phyloP scores from a whole-genome alignment of 2,888 invertebrate species.

The Horisme vitalbata region DNA sequence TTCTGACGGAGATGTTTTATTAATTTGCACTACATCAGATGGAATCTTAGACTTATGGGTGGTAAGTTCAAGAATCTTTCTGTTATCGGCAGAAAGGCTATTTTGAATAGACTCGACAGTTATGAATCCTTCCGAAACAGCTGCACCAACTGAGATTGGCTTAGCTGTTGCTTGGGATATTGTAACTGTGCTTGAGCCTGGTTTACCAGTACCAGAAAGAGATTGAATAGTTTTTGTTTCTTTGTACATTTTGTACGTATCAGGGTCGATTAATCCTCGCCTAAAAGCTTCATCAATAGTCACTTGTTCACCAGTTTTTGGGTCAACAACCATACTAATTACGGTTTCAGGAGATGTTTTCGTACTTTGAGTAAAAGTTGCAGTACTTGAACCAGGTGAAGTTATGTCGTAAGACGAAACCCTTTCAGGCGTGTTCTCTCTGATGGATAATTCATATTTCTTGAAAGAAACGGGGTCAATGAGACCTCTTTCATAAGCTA shows the following conservation, averaged over 20 bases:
- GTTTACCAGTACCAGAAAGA: conserved; percentile 28
- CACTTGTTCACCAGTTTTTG: conserved; percentile 88
- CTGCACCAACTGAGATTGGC: conserved; percentile 83
- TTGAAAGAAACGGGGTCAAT: conserved; percentile 75
- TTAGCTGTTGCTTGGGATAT: conserved; percentile 57
- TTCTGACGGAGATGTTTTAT: conserved; percentile 79
- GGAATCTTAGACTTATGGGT: conserved; percentile 45
- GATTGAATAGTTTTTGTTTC: conserved; percentile 32
- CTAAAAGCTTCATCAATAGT: conserved; percentile 86
- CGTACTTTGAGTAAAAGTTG: conserved; percentile 40
- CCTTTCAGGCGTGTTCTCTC: conserved; percentile 50
- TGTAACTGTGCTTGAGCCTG: conserved; percentile 45
- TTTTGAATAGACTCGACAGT: conserved; percentile 79
- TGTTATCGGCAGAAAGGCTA: conserved; percentile 65
- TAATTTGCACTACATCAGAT: conserved; percentile 82
- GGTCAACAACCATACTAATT: conserved; percentile 79
- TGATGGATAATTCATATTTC: conserved; percentile 69
- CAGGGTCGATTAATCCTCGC: conserved; percentile 77
- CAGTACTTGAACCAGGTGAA: conserved; percentile 36
- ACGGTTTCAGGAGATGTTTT: conserved; percentile 41
- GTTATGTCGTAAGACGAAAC: conserved; percentile 28
- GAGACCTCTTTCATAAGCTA: conserved; percentile 81
- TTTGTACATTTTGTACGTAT: conserved; percentile 44
- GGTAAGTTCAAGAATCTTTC: conserved; percentile 44
- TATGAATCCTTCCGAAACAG: conserved; percentile 80